Evolutionary conservation across 2,888 invertebrate species (phyloP), one percentile per base, ranked within the genome.

Genomic region (Drosophila histrio): DNA sequence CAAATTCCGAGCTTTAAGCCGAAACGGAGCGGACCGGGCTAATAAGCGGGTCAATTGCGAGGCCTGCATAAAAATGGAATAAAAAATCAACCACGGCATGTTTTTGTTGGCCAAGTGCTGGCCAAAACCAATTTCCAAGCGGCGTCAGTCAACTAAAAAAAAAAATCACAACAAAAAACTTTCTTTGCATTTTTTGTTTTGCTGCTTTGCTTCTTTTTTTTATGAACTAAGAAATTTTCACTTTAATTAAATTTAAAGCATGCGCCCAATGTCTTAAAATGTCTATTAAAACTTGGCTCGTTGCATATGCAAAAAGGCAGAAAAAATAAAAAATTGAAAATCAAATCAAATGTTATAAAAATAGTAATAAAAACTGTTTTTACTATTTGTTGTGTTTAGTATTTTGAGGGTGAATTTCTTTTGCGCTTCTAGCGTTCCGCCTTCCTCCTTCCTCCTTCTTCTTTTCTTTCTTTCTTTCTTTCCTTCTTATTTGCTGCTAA

Each of bases 171-270:
- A 59, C 19, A 39, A 58, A 53, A 80, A 86, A 88, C 88, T 82
- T 82, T 82, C 82, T 88, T 88, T 82, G 77, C 68, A 64, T 77
- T 74, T 76, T 62, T 71, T 46, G 9, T 32, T 71, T 56, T 58
- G 52, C 44, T 49, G 38, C 39, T 50, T 62, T 61, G 15, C 38
- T 53, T 57, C 44, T 59, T 44, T 36, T 63, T 61, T 43, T 78
- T 75, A 65, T 75, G 57, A 56, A 57, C 72, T n/a, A n/a, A 64
- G 79, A 50, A 53, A 79, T 84, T 84, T 84, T 84, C 84, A 87
- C 84, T 84, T 84, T 84, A 84, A 84, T 84, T 84, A 87, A 87
- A 84, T 87, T 81, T 84, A 61, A 87, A 79, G 86, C 88, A 87
- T 87, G 88, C 80, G 66, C 78, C 66, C 32, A 13, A 47, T 19